These are phyloP conservation scores for Aradophagus sp. DNA, from an alignment of 1,140 invertebrate species.

Conservation along the genomic window DNA sequence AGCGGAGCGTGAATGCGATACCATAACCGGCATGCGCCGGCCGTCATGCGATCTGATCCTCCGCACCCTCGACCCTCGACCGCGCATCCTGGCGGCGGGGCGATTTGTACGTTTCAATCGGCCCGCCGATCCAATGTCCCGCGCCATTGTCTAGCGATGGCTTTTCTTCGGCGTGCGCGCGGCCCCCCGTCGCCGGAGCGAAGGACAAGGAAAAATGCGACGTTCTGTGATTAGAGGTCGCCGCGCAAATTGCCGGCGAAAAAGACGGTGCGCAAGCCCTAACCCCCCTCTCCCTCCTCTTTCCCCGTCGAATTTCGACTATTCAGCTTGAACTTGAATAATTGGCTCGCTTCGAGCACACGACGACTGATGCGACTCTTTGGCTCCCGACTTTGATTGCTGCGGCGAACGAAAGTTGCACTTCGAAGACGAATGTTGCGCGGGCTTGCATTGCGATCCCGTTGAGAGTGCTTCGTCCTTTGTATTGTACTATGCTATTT, in stretches of 20 bases:
- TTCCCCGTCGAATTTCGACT: slow-evolving; percentile 1
- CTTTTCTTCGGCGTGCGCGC: slow-evolving; percentile 24
- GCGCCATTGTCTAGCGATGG: slow-evolving; percentile 35
- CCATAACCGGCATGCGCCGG: slow-evolving; percentile 51
- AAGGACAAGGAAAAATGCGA: slow-evolving; percentile 38
- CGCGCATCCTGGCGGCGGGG: slow-evolving; percentile 46
- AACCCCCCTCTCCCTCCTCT: too few species aligned
- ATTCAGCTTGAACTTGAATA: slow-evolving; percentile 28
- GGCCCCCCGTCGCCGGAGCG: slow-evolving; percentile 6
- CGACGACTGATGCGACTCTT: too few species aligned
- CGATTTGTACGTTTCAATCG: slow-evolving; percentile 67
- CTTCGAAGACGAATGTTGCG: too few species aligned
- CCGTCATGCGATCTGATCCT: slow-evolving; percentile 52
- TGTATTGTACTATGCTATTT: too few species aligned
- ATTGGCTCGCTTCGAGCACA: slow-evolving; percentile 15
- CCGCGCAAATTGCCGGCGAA: slow-evolving; percentile 14
- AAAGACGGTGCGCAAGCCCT: too few species aligned
- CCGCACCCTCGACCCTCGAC: slow-evolving; percentile 56
- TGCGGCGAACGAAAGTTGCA: too few species aligned
- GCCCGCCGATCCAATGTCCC: slow-evolving; percentile 23
- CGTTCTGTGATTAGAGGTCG: slow-evolving; percentile 33
- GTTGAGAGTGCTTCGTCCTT: too few species aligned
- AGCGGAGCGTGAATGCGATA: slow-evolving; percentile 55
- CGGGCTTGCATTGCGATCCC: too few species aligned
- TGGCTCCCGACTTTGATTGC: slow-evolving; percentile 3